Conservation (phyloP, 2,888 invertebrate species). For the Pseudolycoriella hygida region DNA sequence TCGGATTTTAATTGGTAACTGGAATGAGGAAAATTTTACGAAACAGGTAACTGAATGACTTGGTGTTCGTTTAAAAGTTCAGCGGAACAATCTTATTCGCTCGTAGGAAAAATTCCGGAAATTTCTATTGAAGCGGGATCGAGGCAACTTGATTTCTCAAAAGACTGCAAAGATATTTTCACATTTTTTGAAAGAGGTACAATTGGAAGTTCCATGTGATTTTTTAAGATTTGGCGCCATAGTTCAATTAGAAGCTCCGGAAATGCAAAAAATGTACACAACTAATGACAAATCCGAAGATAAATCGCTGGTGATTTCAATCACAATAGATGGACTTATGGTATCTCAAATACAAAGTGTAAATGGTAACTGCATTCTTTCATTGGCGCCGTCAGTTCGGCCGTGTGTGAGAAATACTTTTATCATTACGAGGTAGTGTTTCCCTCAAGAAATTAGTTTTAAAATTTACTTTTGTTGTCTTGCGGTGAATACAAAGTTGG, state of each 20-base stretch:
- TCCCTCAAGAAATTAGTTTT: too few relatives aligned
- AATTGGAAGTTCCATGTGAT: not conserved
- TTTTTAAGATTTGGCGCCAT: not conserved
- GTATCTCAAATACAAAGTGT: not conserved
- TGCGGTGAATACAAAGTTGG: too few relatives aligned
- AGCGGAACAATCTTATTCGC: not conserved
- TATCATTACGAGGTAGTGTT: not conserved
- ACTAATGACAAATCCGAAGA: not conserved
- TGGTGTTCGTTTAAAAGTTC: not conserved
- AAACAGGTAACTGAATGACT: not conserved
- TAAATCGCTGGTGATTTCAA: not conserved
- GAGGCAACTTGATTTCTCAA: not conserved
- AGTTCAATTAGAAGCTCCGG: not conserved
- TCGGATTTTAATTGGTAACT: not conserved
- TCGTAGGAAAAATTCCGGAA: not conserved
- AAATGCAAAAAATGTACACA: not conserved
- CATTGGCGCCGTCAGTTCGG: not conserved
- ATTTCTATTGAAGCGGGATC: not conserved
- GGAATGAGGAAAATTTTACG: not conserved
- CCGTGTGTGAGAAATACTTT: not conserved
- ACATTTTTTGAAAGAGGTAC: not conserved
- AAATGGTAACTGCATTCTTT: not conserved
- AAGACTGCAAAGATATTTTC: not conserved
- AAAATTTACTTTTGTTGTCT: too few relatives aligned
- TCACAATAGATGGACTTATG: not conserved